Evolutionary conservation across 2,888 invertebrate species (phyloP), one percentile per base, ranked within the genome.

Genomic region (Abrostola tripartita): DNA sequence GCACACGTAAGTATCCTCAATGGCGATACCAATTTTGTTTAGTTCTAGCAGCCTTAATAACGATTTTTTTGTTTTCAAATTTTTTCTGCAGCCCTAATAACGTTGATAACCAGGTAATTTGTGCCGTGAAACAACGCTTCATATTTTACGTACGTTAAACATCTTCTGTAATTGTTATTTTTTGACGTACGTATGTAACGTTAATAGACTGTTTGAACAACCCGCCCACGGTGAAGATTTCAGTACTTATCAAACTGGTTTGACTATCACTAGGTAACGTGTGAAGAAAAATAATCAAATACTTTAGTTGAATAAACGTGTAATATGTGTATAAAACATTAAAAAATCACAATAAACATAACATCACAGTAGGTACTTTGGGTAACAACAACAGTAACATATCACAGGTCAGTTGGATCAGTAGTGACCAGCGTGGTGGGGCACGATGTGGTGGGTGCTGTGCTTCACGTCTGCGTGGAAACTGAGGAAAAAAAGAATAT

Each of bases 391-490:
- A 75, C 11, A 51, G 38, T 50, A 65, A 37, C 56, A 68, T 58
- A 71, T 61, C 68, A 73, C 60, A 73, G 65, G 49, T 73, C 72
- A 76, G 71, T 12, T 44, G 6, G 49, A 35, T 64, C 52, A 77
- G 54, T 78, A 71, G 40, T 69, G 65, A 10, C 87, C 81, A 62
- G 86, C 83, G 64, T 91, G 86, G 12, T 88, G 81, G 41, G 92
- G 92, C 12, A 89, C 84, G 52, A 90, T 79, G 78, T 93, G 92
- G 78, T 92, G 91, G 55, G 90, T 92, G 79, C 87, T 87, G 85
- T 90, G 88, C 69, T 92, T 93, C 63, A 93, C 92, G 60, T 90
- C 88, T 42, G 93, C 93, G 70, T 92, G 92, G 86, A 93, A 93
- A 60, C 93, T 93, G 88, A n/a, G 81, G 84, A 65, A 58, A 60